Percentiles rank a stretch among this genome's conserved stretches.
phyloP scores from a whole-genome alignment of 2,113 vertebrate genomes.

The Neomonachus schauinslandi region DNA sequence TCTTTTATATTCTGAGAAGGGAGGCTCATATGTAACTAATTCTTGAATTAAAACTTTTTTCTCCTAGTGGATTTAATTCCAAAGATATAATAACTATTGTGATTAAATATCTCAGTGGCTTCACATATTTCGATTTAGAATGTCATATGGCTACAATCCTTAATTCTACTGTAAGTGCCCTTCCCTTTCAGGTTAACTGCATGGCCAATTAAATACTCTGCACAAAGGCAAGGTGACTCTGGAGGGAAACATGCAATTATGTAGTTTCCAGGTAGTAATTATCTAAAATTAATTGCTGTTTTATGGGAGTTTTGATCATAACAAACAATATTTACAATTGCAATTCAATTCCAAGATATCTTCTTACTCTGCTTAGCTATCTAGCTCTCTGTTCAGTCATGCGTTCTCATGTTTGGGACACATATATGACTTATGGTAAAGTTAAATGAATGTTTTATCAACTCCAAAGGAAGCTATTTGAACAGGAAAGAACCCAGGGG shows the following conservation, averaged over 20 bases:
- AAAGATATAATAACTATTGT: slow-evolving; percentile 66
- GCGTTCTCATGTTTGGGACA: slow-evolving; percentile 41
- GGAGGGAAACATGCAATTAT: slow-evolving; percentile 77
- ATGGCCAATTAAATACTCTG: slow-evolving; percentile 68
- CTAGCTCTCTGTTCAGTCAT: slow-evolving; percentile 47
- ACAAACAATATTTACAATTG: slow-evolving; percentile 77
- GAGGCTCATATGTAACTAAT: slow-evolving; percentile 48
- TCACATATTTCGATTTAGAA: slow-evolving; percentile 61
- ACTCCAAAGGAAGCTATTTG: slow-evolving; percentile 58
- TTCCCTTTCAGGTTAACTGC: slow-evolving; percentile 72
- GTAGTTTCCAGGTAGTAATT: slow-evolving; percentile 78
- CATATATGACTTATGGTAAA: slow-evolving; percentile 31
- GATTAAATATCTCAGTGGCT: slow-evolving; percentile 64
- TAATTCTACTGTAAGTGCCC: slow-evolving; percentile 67
- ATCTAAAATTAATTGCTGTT: slow-evolving; percentile 80
- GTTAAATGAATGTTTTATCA: slow-evolving; percentile 61
- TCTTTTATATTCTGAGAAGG: slow-evolving; percentile 41
- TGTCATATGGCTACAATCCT: slow-evolving; percentile 54
- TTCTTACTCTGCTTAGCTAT: slow-evolving; percentile 48
- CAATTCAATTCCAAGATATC: slow-evolving; percentile 63
- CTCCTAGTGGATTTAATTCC: slow-evolving; percentile 66
- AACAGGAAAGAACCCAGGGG: slow-evolving; percentile 55
- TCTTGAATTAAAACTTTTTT: slow-evolving; percentile 47
- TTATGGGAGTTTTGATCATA: slow-evolving; percentile 72
- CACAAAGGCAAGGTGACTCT: slow-evolving; percentile 78